Evolutionary conservation across 2,888 invertebrate genomes (phyloP), one percentile per base, ranked within the genome.

Genomic region (Corbicula japonica): DNA sequence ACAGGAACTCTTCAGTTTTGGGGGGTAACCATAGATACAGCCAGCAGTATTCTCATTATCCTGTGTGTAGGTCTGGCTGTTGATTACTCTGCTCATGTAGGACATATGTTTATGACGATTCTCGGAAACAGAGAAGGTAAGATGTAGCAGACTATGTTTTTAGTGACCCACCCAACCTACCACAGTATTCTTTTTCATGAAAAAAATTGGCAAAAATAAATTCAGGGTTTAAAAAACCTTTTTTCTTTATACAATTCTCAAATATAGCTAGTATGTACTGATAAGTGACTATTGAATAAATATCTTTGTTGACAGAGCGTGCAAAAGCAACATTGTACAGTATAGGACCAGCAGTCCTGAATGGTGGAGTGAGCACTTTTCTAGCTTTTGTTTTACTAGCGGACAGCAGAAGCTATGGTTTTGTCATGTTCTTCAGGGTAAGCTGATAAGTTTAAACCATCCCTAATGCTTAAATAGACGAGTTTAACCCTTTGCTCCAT

Each of bases 61-160:
- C 94, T 97, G 46, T 96, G 96, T 4, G 96, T 97, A 72, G 97
- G 97, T 50, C 94, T 97, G 62, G 97, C 97, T 90, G 96, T 97
- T 0, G 97, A 97, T 93, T 97, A 97, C 88, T 96, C 97, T 0
- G 94, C 94, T 0, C 95, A 95, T 87, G 91, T 95, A 38, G 95
- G 96, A 0, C 97, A 97, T 91, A 96, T 96, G 2, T 97, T 97
- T 92, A 95, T 97, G 88, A 96, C 96, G 0, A 93, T 94, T 28
- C 93, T 95, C 54, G 94, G 95, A 23, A 94, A 95, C 23, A 92
- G 93, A 28, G 91, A 94, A 71, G 93, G 94, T 82, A 89, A 87
- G 41, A n/a, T n/a, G n/a, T n/a, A n/a, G n/a, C n/a, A n/a, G n/a
- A n/a, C n/a, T n/a, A n/a, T n/a, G n/a, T n/a, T n/a, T n/a, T n/a